These are phyloP conservation scores for Hexactinellida sp. DNA, from an alignment of 37 sponge, comb jelly and placozoan species.

Conservation along the genomic window DNA sequence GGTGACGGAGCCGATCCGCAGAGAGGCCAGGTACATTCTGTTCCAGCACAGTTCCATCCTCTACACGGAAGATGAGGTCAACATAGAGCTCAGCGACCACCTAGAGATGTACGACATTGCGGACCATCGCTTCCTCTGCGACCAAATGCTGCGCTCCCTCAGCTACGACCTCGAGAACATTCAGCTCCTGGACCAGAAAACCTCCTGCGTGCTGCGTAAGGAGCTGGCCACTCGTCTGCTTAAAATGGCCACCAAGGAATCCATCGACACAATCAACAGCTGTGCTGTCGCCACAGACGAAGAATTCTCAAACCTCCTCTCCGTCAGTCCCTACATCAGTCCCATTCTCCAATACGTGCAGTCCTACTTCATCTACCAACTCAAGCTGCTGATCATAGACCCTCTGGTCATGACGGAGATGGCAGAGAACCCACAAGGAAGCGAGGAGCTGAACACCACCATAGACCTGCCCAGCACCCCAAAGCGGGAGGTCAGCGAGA, in stretches of 20 bases:
- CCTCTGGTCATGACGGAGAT: conserved; percentile 8
- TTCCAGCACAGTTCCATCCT: not conserved
- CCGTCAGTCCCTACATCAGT: not conserved
- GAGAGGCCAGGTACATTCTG: not conserved
- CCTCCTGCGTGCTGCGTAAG: not conserved
- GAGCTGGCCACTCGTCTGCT: not conserved
- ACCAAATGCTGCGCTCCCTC: not conserved
- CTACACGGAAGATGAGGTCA: not conserved
- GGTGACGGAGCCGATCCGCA: not conserved
- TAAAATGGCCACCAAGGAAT: not conserved
- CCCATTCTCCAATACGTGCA: conserved; percentile 1
- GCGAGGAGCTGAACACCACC: conserved; percentile 13
- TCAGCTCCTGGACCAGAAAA: not conserved
- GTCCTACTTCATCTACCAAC: conserved; percentile 8
- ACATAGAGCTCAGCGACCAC: not conserved
- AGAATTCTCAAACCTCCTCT: not conserved
- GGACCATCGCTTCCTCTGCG: not conserved
- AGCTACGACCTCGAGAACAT: not conserved
- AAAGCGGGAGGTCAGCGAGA: not conserved
- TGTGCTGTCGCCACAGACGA: not conserved
- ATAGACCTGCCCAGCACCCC: not conserved
- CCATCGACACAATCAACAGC: not conserved
- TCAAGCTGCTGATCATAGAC: not conserved
- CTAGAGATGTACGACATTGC: not conserved
- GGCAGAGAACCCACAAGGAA: conserved; percentile 6